Evolutionary conservation across 35 echinoderm and acorn worm genomes (phyloP), one percentile per base, ranked within the genome.

Genomic region (Lytechinus pictus): DNA sequence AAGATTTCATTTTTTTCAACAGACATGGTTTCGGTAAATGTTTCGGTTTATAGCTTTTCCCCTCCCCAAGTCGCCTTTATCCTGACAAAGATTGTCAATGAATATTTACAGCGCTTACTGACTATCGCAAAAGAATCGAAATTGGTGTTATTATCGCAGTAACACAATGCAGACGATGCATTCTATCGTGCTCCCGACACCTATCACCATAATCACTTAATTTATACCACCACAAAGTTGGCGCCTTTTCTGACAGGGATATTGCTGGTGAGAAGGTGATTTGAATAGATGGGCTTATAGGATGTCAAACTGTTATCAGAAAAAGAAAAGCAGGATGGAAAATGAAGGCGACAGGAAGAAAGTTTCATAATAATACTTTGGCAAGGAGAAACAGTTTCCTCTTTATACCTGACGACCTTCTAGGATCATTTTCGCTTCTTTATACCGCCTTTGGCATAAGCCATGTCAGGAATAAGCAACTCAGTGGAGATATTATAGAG

Each of bases 351-450:
- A 79, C 66, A 79, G 12, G 19, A 79, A 79, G 66, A n/a, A n/a
- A 79, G n/a, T 24, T 79, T 24, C 8, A 79, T 16, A 24, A n/a
- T 16, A 79, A 79, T 79, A 79, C 66, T 24, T 24, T 79, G 19
- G 66, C 66, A 79, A 79, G 19, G 66, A 79, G 66, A 79, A 79
- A 79, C 66, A 79, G 14, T 79, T 79, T 79, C 66, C 66, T 79
- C 66, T 79, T 79, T 79, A 79, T 79, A 24, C n/a, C 8, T 4
- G 66, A 79, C 21, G 66, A 79, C 66, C 66, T 79, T n/a, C 66
- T n/a, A 6, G 16, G n/a, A 19, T 79, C 66, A 79, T 79, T 79
- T 79, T 79, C 19, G 4, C 19, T 21, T 71, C 8, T 79, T 79
- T 24, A 44, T 44, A 19, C 66, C n/a, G 19, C 66, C 66, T 79